These are phyloP conservation scores for Neelides sp. DNA, from an alignment of 1,140 invertebrate species.

Conservation along the genomic window DNA sequence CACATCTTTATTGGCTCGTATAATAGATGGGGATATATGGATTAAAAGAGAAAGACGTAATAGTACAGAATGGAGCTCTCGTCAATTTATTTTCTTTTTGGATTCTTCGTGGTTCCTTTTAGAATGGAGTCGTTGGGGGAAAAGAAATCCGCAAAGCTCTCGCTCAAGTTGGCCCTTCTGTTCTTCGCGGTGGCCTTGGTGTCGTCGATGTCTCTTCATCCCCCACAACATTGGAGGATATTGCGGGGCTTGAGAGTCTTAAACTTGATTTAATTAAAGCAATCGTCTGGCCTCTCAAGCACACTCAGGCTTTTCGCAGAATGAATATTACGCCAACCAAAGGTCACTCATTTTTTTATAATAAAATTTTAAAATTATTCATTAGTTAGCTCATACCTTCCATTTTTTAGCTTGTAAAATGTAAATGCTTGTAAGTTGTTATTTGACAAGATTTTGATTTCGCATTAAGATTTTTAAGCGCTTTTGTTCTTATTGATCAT, in stretches of 20 bases:
- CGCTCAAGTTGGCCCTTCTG: constrained; percentile 39
- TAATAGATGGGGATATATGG: constrained; percentile 7
- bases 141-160: constrained; percentile 33
- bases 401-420: constrained; percentile 2
- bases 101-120: constrained; percentile 8
- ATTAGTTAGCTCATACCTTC: not conserved
- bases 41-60: not conserved
- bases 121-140: constrained; percentile 15
- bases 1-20: not conserved
- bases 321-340: constrained; percentile 47
- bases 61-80: constrained; percentile 4
- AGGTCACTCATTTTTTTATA: constrained; percentile 34
- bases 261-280: constrained; percentile 49
- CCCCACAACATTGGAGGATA: constrained; percentile 42
- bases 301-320: constrained; percentile 45
- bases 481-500: not conserved
- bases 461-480: not conserved
- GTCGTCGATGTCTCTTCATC: constrained; percentile 40
- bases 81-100: not conserved
- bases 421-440: constrained; percentile 2
- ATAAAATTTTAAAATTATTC: not conserved
- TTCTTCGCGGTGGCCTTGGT: constrained; percentile 43
- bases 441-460: not conserved
- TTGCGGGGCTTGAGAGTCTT: constrained; percentile 51
- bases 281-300: constrained; percentile 50